These are phyloP conservation scores for Suncus etruscus DNA, from an alignment of 2,113 vertebrate genomes.

Conservation along the genomic window DNA sequence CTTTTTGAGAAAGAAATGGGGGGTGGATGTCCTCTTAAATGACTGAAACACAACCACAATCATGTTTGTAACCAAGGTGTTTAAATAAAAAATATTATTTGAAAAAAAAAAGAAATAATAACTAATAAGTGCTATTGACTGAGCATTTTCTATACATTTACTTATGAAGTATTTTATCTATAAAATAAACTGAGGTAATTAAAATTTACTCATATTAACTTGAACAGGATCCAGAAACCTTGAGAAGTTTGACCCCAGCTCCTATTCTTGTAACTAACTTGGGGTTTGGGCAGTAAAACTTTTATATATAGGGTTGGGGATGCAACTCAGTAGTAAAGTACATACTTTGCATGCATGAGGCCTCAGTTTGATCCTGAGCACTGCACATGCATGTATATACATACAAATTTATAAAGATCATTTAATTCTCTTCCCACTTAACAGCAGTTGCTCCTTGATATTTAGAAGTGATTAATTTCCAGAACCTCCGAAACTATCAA, in stretches of 20 bases:
- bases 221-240: not conserved
- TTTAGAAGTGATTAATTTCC: not conserved
- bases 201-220: not conserved
- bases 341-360: too few relatives aligned
- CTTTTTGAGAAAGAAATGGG: too few relatives aligned
- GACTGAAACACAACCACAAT: too few relatives aligned
- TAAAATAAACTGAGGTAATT: not conserved
- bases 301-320: too few relatives aligned
- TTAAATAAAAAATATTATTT: too few relatives aligned
- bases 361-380: not conserved
- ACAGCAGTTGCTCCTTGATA: not conserved
- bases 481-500: not conserved
- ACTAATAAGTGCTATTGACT: not conserved
- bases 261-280: not conserved
- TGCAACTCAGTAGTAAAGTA: too few relatives aligned
- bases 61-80: too few relatives aligned
- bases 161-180: not conserved
- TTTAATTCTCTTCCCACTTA: not conserved
- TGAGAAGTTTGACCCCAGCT: not conserved
- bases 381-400: not conserved
- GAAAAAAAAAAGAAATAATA: too few relatives aligned
- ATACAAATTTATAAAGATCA: too few relatives aligned
- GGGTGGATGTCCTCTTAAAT: too few relatives aligned
- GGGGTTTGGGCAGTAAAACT: not conserved
- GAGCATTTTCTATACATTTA: constrained; percentile 11